Evolutionary conservation across 2,797 vertebrate species (phyloP), one percentile per base, ranked within the genome.

Genomic region (Calcarius lapponicus): DNA sequence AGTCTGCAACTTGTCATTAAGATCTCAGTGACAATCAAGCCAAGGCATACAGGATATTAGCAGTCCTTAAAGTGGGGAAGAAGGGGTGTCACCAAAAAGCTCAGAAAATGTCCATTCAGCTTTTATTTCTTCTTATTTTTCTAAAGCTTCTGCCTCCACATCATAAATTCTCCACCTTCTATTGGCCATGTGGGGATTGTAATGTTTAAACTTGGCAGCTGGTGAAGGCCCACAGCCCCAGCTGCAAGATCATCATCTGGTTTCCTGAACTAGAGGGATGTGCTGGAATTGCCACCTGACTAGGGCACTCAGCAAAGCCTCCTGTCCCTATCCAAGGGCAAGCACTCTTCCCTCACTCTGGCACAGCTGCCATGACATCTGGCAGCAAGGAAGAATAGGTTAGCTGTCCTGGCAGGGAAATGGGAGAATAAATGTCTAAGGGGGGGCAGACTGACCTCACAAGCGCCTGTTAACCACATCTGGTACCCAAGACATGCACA

Each of bases 331-430:
- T 21, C 32, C 3, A 2, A 73, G 50, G 58, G 34, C 13, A 66
- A 14, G 11, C 3, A 2, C 25, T 47, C 50, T 38, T 56, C 45
- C 26, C 31, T 79, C 7, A 11, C 50, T 51, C 28, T 3, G 9
- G 67, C 38, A 76, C 0, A 0, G 69, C 43, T 71, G 36, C 62
- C 0, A 0, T 34, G 31, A 28, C 36, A 47, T 21, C 36, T 57
- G 45, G 50, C 81, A 87, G 62, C 57, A 80, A 64, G 45, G 61
- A 62, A n/a, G n/a, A n/a, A n/a, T n/a, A n/a, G n/a, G n/a, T 13
- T 17, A 32, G 47, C 19, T 43, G 10, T 40, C 66, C 42, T 14
- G 36, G 42, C 0, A 0, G 22, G 47, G 13, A 61, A 9, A 26
- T 3, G 14, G 21, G 6, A 29, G 28, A 31, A 25, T 9, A 69